A percentile compares a stretch with the other conserved stretches of the same genome.
Conservation (phyloP, 2,888 invertebrate species). For the Drosophila pegasa region DNA sequence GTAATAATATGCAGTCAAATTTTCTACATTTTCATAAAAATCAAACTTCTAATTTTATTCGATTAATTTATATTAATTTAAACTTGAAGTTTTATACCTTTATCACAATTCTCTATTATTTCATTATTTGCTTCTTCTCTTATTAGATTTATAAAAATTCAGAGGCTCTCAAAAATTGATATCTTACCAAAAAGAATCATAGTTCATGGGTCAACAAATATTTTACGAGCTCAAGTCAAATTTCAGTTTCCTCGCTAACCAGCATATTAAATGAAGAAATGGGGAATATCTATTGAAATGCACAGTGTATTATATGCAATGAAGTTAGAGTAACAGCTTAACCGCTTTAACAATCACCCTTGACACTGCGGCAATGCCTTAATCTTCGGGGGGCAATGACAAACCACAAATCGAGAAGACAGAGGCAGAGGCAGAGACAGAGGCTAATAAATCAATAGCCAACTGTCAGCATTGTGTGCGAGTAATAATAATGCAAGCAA, state of each 20-base stretch:
- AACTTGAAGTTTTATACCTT: too few relatives aligned
- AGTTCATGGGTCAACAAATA: slow-evolving; percentile 3
- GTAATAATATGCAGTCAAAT: too few relatives aligned
- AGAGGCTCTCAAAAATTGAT: background rate
- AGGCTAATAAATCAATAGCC: slow-evolving; percentile 82
- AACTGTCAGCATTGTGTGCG: slow-evolving; percentile 83
- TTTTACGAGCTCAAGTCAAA: background rate
- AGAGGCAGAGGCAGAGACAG: slow-evolving; percentile 59
- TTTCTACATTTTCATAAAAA: too few relatives aligned
- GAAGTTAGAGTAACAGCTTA: slow-evolving; percentile 31
- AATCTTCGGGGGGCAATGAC: slow-evolving; percentile 18
- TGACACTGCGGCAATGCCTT: slow-evolving; percentile 25
- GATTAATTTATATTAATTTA: too few relatives aligned
- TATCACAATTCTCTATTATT: too few relatives aligned
- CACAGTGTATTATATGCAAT: slow-evolving; percentile 10
- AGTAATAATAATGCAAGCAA: slow-evolving; percentile 75
- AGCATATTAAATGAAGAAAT: background rate
- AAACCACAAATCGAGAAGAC: slow-evolving; percentile 56
- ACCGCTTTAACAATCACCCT: slow-evolving; percentile 31
- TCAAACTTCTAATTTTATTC: too few relatives aligned
- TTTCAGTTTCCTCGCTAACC: background rate
- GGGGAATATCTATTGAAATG: slow-evolving; percentile 11
- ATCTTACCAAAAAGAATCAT: background rate
- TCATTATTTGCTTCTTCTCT: too few relatives aligned
- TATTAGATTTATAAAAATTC: background rate